phyloP scores from a whole-genome alignment of 1,140 invertebrate species.

The Campoletis sonorensis region DNA sequence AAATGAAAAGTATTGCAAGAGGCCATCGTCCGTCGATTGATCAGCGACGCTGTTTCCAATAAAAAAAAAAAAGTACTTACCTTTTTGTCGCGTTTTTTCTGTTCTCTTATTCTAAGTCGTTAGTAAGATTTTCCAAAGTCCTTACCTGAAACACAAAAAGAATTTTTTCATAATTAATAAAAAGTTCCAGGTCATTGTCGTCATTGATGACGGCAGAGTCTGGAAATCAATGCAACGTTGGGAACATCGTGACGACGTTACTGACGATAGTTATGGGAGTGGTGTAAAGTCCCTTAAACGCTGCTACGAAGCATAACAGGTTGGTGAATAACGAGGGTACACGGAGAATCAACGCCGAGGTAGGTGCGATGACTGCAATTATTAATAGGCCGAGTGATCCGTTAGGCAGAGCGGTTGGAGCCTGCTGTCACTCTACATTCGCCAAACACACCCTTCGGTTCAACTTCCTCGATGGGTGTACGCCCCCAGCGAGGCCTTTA shows the following conservation, averaged over 20 bases:
- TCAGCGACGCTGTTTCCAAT: no score
- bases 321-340: constrained; percentile 28
- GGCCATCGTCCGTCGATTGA: no score
- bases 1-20: no score
- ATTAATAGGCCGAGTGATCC: constrained; percentile 38
- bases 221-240: background rate
- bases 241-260: background rate
- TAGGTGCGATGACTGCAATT: constrained; percentile 32
- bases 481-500: background rate
- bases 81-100: no score
- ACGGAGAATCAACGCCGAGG: constrained; percentile 34
- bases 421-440: background rate
- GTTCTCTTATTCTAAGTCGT: background rate
- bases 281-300: constrained; percentile 1
- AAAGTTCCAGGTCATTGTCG: background rate
- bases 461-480: constrained; percentile 7
- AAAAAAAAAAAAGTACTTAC: background rate
- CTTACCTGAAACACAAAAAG: constrained; percentile 27
- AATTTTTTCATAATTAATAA: constrained; percentile 26
- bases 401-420: constrained; percentile 2
- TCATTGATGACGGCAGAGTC: background rate
- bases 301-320: background rate
- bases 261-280: background rate
- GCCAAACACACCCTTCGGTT: constrained; percentile 2
- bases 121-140: background rate